Evolutionary conservation across 2,888 invertebrate species (phyloP).

Genomic region (Hypolimnas misippus): DNA sequence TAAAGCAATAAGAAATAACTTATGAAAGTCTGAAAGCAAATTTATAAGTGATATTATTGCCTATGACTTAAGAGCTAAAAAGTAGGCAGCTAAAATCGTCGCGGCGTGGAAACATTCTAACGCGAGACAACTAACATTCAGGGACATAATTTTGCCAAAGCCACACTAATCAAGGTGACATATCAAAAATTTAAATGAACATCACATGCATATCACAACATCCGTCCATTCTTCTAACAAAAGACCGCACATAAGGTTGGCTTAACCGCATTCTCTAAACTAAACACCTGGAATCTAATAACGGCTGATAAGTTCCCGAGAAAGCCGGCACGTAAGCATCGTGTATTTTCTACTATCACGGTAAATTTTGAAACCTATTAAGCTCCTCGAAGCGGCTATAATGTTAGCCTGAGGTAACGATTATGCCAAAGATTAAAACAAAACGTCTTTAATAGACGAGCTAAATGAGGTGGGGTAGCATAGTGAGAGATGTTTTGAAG

Average conservation of each 20-base stretch:
- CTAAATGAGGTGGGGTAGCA: neutral
- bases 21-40: too few relatives aligned
- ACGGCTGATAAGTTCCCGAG: slow-evolving; percentile 69
- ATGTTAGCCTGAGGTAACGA: slow-evolving; percentile 82
- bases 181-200: neutral
- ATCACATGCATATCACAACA: slow-evolving; percentile 13
- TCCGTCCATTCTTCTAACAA: slow-evolving; percentile 6
- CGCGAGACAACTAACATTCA: too few relatives aligned
- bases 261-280: slow-evolving; percentile 50
- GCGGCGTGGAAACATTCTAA: too few relatives aligned
- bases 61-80: too few relatives aligned
- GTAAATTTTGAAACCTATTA: slow-evolving; percentile 83
- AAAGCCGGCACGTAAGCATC: slow-evolving; percentile 75
- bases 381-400: slow-evolving; percentile 81
- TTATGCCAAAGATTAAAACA: slow-evolving; percentile 71
- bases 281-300: slow-evolving; percentile 72
- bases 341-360: slow-evolving; percentile 81
- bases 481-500: neutral
- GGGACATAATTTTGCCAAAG: too few relatives aligned
- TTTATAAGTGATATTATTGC: too few relatives aligned
- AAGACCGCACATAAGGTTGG: slow-evolving; percentile 31
- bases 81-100: too few relatives aligned
- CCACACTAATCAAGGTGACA: neutral
- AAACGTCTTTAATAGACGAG: slow-evolving; percentile 22
- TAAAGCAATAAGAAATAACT: too few relatives aligned